Conservation (phyloP, 2,113 vertebrate genomes). For the Microcebus jonahi region DNA sequence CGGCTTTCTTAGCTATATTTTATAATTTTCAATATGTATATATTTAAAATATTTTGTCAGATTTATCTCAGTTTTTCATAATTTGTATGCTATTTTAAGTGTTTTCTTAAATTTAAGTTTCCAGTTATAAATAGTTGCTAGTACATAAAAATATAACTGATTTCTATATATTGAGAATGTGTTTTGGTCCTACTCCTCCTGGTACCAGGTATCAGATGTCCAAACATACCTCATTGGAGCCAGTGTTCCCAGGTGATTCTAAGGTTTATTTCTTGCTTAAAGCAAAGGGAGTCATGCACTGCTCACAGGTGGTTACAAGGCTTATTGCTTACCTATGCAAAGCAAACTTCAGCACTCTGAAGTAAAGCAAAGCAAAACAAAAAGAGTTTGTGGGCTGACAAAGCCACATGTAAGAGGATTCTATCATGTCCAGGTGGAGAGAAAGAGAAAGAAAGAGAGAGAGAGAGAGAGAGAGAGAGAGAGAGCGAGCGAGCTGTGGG, state of each 20-base stretch:
- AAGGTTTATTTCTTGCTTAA: neutral
- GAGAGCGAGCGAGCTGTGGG: neutral
- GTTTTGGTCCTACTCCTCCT: neutral
- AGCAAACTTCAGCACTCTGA: neutral
- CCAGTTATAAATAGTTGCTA: too few relatives aligned
- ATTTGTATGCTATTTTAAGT: neutral
- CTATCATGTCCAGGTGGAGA: neutral
- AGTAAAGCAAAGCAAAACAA: neutral
- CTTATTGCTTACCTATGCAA: neutral
- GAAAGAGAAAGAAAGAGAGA: accelerated
- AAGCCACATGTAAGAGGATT: neutral
- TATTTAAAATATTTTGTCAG: neutral
- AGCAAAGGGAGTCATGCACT: neutral
- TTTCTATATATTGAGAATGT: neutral
- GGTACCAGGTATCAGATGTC: neutral
- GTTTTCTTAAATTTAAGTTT: neutral
- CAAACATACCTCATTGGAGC: neutral
- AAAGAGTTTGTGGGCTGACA: neutral
- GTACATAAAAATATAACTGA: neutral
- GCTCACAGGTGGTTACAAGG: neutral
- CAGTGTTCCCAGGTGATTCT: neutral
- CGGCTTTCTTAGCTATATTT: neutral
- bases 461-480: too few relatives aligned
- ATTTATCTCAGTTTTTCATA: neutral
- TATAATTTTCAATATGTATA: neutral